Percentiles rank a stretch among this genome's conserved stretches.
These are phyloP conservation scores for Masnerella sp. DNA, from an alignment of 2,888 invertebrate genomes.

Conservation along the genomic window DNA sequence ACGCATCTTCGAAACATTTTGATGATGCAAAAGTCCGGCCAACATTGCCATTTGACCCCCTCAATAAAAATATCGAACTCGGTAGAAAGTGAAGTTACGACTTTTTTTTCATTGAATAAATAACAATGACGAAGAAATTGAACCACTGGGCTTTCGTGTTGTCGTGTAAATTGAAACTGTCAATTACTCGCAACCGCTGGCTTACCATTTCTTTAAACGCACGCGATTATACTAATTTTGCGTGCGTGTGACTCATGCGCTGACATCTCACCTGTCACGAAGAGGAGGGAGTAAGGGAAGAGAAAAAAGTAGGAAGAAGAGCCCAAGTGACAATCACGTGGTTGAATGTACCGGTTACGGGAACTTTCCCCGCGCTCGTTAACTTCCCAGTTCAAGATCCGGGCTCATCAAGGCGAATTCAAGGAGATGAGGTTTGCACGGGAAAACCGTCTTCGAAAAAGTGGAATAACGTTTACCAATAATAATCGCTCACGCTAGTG, in stretches of 20 bases:
- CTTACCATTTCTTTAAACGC: too few species aligned
- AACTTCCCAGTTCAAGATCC: constrained; percentile 58
- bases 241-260: constrained; percentile 38
- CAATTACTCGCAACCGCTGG: too few species aligned
- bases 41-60: too few species aligned
- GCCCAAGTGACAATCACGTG: constrained; percentile 36
- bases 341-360: constrained; percentile 51
- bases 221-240: constrained; percentile 28
- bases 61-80: too few species aligned
- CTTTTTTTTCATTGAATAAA: too few species aligned
- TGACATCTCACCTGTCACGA: constrained; percentile 48
- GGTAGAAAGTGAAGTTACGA: too few species aligned
- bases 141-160: too few species aligned
- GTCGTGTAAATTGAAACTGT: too few species aligned
- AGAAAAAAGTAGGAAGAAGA: constrained; percentile 36
- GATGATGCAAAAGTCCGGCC: too few species aligned
- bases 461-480: constrained; percentile 25
- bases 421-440: constrained; percentile 20
- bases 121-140: too few species aligned
- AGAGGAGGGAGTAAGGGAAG: constrained; percentile 15
- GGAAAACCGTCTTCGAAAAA: constrained; percentile 31
- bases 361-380: constrained; percentile 61
- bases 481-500: constrained; percentile 13
- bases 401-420: constrained; percentile 41
- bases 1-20: too few species aligned